These are phyloP conservation scores for Azemiops feae DNA, from an alignment of 2,113 vertebrate species.

Conservation along the genomic window DNA sequence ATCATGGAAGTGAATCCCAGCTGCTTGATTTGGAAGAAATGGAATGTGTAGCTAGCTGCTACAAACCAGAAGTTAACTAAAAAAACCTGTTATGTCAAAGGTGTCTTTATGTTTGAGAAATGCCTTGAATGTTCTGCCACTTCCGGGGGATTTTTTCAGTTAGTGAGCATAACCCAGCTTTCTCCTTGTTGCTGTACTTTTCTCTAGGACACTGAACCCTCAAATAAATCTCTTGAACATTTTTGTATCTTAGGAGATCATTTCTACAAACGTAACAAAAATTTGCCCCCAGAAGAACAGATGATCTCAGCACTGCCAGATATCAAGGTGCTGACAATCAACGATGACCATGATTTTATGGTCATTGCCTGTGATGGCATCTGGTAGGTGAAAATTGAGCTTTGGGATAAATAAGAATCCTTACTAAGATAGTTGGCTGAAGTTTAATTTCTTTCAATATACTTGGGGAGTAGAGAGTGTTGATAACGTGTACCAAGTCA, in stretches of 20 bases:
- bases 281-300: constrained; percentile 91
- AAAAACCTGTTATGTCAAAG: not conserved
- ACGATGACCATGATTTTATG: constrained; percentile 95
- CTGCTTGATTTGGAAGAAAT: not conserved
- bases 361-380: constrained; percentile 98
- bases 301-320: constrained; percentile 98
- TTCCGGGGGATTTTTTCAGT: not conserved
- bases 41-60: not conserved
- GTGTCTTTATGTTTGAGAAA: not conserved
- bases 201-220: not conserved
- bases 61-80: not conserved
- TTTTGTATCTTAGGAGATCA: constrained; percentile 82
- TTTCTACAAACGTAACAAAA: constrained; percentile 97
- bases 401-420: not conserved
- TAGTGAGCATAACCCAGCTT: not conserved
- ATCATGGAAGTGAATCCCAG: not conserved
- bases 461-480: not conserved
- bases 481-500: not conserved
- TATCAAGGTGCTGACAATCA: constrained; percentile 92
- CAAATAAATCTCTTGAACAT: not conserved
- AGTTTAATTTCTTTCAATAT: not conserved
- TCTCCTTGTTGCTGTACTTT: not conserved
- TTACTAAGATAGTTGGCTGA: not conserved
- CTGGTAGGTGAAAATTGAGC: constrained; percentile 75
- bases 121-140: not conserved